These are phyloP conservation scores for Lithobates pipiens DNA, from an alignment of 2,797 vertebrate species.

Conservation along the genomic window DNA sequence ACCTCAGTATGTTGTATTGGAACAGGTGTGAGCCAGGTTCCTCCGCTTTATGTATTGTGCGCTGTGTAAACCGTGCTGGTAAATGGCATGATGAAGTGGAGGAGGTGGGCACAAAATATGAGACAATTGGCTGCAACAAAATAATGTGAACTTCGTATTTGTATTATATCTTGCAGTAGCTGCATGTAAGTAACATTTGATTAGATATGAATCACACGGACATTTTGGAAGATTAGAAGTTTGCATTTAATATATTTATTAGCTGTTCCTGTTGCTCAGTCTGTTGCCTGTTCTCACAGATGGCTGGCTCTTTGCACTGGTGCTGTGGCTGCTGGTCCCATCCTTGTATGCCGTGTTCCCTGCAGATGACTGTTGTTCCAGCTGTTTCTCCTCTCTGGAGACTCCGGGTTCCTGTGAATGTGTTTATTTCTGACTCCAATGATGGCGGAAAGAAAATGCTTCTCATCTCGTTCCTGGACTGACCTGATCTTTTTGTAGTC, in stretches of 20 bases:
- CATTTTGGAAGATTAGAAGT: too few relatives aligned
- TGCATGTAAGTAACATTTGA: too few relatives aligned
- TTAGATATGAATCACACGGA: too few relatives aligned
- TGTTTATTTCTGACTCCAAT: neutral
- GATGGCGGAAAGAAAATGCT: neutral
- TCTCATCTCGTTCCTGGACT: neutral
- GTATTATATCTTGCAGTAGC: too few relatives aligned
- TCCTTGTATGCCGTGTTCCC: neutral
- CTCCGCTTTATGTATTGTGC: too few relatives aligned
- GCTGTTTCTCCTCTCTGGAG: slow-evolving; percentile 12
- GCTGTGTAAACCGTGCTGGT: too few relatives aligned
- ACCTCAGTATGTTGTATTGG: too few relatives aligned
- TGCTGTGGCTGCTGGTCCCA: neutral
- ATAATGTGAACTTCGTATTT: too few relatives aligned
- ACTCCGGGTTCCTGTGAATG: slow-evolving; percentile 19
- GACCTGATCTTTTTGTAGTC: neutral
- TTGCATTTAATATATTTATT: neutral
- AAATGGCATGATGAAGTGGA: too few relatives aligned
- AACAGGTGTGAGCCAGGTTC: too few relatives aligned
- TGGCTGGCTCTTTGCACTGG: neutral
- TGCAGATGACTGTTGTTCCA: slow-evolving; percentile 22
- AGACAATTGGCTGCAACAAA: too few relatives aligned
- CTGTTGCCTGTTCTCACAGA: neutral
- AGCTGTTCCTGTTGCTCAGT: neutral
- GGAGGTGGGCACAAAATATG: too few relatives aligned